A percentile compares a stretch with the other conserved stretches of the same genome.
phyloP scores from a whole-genome alignment of 2,888 invertebrate species.

The Polietes domitor region DNA sequence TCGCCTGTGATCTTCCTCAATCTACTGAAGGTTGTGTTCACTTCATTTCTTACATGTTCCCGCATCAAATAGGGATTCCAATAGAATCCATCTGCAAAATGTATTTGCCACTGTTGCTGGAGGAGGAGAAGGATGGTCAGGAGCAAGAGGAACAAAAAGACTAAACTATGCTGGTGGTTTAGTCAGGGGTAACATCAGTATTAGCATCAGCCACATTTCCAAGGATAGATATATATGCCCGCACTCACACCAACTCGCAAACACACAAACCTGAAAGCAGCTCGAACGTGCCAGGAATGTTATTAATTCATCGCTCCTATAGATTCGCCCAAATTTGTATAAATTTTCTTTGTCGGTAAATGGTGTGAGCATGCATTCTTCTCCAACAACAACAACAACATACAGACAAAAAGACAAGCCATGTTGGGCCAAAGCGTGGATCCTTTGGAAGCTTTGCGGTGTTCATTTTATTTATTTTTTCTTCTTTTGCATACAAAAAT shows the following conservation, averaged over 20 bases:
- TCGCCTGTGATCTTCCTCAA: background rate
- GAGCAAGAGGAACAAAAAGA: background rate
- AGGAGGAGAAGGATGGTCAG: background rate
- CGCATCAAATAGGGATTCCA: conserved; percentile 14
- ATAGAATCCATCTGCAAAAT: conserved; percentile 25
- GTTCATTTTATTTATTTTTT: background rate
- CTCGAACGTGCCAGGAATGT: conserved; percentile 62
- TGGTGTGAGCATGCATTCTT: conserved; percentile 1
- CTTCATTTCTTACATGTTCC: conserved; percentile 15
- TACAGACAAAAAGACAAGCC: too few species aligned
- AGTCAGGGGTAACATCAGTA: conserved; percentile 51
- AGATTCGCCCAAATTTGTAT: conserved; percentile 34
- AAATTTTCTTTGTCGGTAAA: background rate
- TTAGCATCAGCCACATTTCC: conserved; percentile 56
- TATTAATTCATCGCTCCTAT: conserved; percentile 48
- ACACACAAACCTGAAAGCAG: conserved; percentile 20
- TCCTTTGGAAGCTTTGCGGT: background rate
- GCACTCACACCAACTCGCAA: conserved; percentile 23
- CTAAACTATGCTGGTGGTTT: conserved; percentile 50
- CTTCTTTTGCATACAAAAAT: background rate
- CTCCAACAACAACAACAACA: background rate
- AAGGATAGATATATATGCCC: conserved; percentile 1
- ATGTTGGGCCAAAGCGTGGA: conserved; percentile 34
- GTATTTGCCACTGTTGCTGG: background rate
- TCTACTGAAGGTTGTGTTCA: background rate